Evolutionary conservation across 64 coral and sea anemone genomes (phyloP).

Genomic region (Montipora sp.): DNA sequence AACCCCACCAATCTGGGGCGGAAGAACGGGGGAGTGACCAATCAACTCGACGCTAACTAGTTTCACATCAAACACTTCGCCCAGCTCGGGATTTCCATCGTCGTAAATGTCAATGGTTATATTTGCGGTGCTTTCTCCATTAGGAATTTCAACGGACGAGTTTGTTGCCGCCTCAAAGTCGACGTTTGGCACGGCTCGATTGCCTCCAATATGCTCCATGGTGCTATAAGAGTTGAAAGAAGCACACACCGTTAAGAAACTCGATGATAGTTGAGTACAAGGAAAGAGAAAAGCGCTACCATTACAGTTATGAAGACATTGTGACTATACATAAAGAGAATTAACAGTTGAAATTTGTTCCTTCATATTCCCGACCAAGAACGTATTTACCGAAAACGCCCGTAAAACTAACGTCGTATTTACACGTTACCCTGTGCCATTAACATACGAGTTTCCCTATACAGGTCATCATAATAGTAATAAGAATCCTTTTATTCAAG

Average conservation of each 20-base stretch:
- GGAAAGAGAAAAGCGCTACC: too few relatives aligned
- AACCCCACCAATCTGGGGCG: slow-evolving; percentile 59
- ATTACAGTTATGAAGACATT: too few relatives aligned
- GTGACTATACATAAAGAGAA: too few relatives aligned
- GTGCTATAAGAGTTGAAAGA: slow-evolving; percentile 62
- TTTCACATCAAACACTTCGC: slow-evolving; percentile 73
- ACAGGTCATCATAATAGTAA: too few relatives aligned
- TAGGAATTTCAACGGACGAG: slow-evolving; percentile 63
- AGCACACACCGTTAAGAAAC: not conserved
- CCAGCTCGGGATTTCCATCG: slow-evolving; percentile 78
- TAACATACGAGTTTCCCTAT: too few relatives aligned
- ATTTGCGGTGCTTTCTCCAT: slow-evolving; percentile 53
- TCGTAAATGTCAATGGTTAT: slow-evolving; percentile 76
- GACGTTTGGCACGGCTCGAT: slow-evolving; percentile 56
- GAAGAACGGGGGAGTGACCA: slow-evolving; percentile 15
- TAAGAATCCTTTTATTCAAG: too few relatives aligned
- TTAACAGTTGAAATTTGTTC: too few relatives aligned
- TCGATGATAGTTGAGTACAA: not conserved
- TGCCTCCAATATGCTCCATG: slow-evolving; percentile 31
- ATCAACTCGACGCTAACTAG: slow-evolving; percentile 75
- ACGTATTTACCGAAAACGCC: too few relatives aligned
- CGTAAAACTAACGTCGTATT: too few relatives aligned
- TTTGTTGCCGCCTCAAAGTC: slow-evolving; percentile 76
- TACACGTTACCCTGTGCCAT: too few relatives aligned
- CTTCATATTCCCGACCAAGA: too few relatives aligned